Evolutionary conservation across 2,888 invertebrate species (phyloP), one percentile per base, ranked within the genome.

Genomic region (Lagria hirta): DNA sequence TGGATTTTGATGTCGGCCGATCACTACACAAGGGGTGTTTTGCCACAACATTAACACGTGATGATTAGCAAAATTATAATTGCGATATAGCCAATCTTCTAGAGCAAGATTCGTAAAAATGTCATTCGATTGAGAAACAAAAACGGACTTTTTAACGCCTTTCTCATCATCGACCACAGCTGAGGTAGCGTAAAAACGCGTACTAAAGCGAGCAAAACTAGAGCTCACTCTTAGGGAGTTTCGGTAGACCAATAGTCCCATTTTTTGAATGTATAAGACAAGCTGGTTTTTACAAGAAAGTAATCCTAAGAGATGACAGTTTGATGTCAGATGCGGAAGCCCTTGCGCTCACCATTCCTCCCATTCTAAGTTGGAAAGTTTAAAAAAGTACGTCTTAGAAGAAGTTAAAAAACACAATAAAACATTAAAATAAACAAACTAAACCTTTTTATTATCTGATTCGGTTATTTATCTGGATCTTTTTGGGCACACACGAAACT

Each of bases 1-100:
- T 1, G 96, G 94, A 72, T 99, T 99, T 72, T 98, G 98, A 71
- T 97, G 92, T 41, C 92, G 82, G 3, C 99, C 99, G 66, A 98
- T 84, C 3, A 98, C 96, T 37, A 99, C 89, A 66, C 93, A 88
- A 0, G 97, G 96, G 54, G 85, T 81, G 70, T 96, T 99, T 37
- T 85, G 81, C 94, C 96, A 98, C 40, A 97, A 74, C 71, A 97
- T 79, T 66, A 98, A 75, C 2, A 95, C 78, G 69, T 92, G 88
- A 65, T 88, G 87, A 45, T 85, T 80, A 2, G 79, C 77, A 57
- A 95, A 89, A 68, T 93, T 84, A 69, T 83, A 84, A 65, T 94
- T 88, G 37, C 81, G 82, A 72, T 94, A 96, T 61, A 98, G 76
- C 95, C 96, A 97, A 70, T 97, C 92, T 72, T 99, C 98, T 43